Evolutionary conservation across 2,113 vertebrate genomes (phyloP), one percentile per base, ranked within the genome.

Genomic region (Promerops cafer): DNA sequence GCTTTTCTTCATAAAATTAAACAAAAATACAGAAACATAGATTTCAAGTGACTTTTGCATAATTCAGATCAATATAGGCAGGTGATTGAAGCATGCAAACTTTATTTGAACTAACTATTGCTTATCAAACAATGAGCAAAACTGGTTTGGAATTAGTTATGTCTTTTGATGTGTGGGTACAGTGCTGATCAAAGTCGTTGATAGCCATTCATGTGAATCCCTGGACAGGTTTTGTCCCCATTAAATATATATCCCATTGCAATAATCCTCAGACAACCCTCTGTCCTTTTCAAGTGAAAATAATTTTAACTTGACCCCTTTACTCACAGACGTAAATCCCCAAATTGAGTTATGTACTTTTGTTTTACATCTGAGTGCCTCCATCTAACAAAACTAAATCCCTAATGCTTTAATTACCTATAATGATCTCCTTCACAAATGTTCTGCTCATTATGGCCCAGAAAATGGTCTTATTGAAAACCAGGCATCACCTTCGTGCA

Each of bases 361-460:
- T 76, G 53, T 81, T 72, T 66, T 60, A 56, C 81, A 89, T 60
- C 53, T 30, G 39, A 87, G 61, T 6, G 33, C 13, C 28, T 94
- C 53, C 22, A 61, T 79, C 53, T 42, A 57, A 68, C 28, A 80
- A 26, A 93, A 83, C 8, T 5, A 92, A 97, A 93, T 95, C 95
- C 92, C 92, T 93, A 86, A 96, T 86, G 95, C 44, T 97, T 96
- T 92, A 97, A 89, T 97, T 96, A 94, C 76, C 26, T 70, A 4
- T 93, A 90, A 93, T 65, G 82, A 88, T 86, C 64, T 90, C n/a
- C 65, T 70, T 52, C 52, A 40, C 26, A 74, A 93, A 75, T 83
- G 24, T 21, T 78, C 50, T 83, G 54, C 70, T 89, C 89, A 45
- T 80, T 82, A 40, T 31, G 54, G 63, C 74, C 56, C 56, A 71